Evolutionary conservation across 2,797 vertebrate species (phyloP), one percentile per base, ranked within the genome.

Genomic region (Phrynocephalus forsythii): DNA sequence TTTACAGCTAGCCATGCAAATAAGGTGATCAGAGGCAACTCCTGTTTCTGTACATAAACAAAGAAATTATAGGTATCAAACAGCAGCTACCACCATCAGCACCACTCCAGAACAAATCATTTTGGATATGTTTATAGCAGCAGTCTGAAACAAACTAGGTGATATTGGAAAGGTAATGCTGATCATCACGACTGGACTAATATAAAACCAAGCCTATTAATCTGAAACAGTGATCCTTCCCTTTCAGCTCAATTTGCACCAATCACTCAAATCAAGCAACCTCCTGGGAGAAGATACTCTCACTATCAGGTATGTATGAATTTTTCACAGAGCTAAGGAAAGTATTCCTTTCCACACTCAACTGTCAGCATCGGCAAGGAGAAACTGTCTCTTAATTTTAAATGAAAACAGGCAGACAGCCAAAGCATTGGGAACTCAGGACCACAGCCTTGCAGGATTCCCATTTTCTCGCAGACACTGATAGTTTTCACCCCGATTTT

Each of bases 171-270:
- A 91, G 33, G 52, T 77, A 71, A 24, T 82, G 56, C 16, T 90
- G 76, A 78, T 73, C 82, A 83, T 87, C 86, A 89, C 6, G 79
- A 16, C 22, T 90, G 16, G 18, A 81, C 82, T 78, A 83, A 68
- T 30, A 72, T 68, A 28, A 92, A 94, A 84, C 92, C 89, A 95
- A 94, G 87, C 85, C 86, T 87, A 93, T 92, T 92, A 84, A 71
- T 91, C 89, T 92, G 88, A 93, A 95, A 84, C 90, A 84, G 91
- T 84, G 89, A 50, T 16, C 3, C 16, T 91, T 73, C n/a, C 90
- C 84, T 92, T 83, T 93, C 87, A 85, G 28, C 0, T 0, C 69
- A 85, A 79, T 72, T 82, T 20, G 75, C 22, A 91, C 44, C 66
- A 2, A 0, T 79, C 77, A 89, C 87, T 76, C 1, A 88, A 94